These are phyloP conservation scores for Pogonocichla stellata DNA, from an alignment of 2,113 vertebrate species.

Conservation along the genomic window DNA sequence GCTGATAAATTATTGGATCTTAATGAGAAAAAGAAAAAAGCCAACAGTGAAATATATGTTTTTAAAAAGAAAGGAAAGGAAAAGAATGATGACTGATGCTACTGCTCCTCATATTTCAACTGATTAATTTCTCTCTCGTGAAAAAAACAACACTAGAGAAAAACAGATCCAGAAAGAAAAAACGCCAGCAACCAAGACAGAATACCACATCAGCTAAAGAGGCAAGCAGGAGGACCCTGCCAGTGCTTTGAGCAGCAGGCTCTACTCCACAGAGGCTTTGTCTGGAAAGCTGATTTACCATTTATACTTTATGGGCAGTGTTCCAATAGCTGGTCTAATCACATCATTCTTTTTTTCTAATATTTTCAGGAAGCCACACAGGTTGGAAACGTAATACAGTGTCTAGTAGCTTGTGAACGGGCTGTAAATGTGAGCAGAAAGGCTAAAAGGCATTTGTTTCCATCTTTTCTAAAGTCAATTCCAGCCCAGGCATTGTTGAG, in stretches of 20 bases:
- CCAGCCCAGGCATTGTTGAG: not conserved
- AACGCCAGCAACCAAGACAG: not conserved
- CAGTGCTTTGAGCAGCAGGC: not conserved
- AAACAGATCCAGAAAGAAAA: not conserved
- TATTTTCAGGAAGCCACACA: not conserved
- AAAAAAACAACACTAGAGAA: not conserved
- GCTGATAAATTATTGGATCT: not conserved
- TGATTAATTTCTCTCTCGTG: not conserved
- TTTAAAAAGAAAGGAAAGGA: not conserved
- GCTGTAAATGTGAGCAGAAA: not conserved
- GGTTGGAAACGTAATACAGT: not conserved
- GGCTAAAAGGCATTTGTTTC: not conserved
- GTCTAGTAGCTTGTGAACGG: not conserved
- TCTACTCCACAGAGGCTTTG: not conserved
- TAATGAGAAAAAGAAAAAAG: not conserved
- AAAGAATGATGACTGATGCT: not conserved
- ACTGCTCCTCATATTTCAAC: not conserved
- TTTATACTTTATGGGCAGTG: not conserved
- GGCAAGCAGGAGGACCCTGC: not conserved
- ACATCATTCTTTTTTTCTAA: not conserved
- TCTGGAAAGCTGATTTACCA: not conserved
- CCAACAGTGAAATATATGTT: not conserved
- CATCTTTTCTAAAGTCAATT: not conserved
- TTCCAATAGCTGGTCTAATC: not conserved
- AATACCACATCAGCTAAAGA: not conserved